These are phyloP conservation scores for Listronotus bonariensis DNA, from an alignment of 1,140 invertebrate genomes.

Conservation along the genomic window DNA sequence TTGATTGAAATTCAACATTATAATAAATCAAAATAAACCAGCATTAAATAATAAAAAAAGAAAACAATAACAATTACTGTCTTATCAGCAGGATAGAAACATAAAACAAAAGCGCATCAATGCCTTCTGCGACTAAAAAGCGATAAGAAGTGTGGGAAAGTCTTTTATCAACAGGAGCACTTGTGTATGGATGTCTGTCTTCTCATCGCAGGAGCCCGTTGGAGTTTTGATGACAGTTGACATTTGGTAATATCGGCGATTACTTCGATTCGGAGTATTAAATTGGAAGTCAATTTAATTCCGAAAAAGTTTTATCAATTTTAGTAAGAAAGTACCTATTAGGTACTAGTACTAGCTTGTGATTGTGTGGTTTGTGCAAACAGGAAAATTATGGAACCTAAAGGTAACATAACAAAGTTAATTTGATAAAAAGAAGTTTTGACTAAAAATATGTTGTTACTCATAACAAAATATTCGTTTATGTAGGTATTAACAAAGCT, in stretches of 20 bases:
- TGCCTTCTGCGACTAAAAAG: conserved; percentile 25
- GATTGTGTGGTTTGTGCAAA: too few species aligned
- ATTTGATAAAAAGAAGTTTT: too few species aligned
- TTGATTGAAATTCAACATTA: too few species aligned
- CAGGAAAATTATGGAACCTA: too few species aligned
- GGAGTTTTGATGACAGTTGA: conserved; percentile 36
- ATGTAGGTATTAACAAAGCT: too few species aligned
- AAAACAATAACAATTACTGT: conserved; percentile 20
- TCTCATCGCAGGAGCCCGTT: conserved; percentile 19
- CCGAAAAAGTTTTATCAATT: too few species aligned
- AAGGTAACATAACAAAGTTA: too few species aligned
- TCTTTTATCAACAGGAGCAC: conserved; percentile 35
- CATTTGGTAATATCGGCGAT: conserved; percentile 16
- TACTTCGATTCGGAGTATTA: not conserved
- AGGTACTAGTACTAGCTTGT: too few species aligned
- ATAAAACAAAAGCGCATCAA: conserved; percentile 37
- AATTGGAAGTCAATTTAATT: not conserved
- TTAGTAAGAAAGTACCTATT: too few species aligned
- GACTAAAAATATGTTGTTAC: too few species aligned
- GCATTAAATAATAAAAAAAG: conserved; percentile 13
- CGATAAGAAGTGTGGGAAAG: conserved; percentile 38
- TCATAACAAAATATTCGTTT: too few species aligned
- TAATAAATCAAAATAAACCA: not conserved
- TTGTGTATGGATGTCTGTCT: conserved; percentile 23
- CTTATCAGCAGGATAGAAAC: conserved; percentile 23